Evolutionary conservation across 2,113 vertebrate species (phyloP).

Genomic region (Lamprologus sp.): DNA sequence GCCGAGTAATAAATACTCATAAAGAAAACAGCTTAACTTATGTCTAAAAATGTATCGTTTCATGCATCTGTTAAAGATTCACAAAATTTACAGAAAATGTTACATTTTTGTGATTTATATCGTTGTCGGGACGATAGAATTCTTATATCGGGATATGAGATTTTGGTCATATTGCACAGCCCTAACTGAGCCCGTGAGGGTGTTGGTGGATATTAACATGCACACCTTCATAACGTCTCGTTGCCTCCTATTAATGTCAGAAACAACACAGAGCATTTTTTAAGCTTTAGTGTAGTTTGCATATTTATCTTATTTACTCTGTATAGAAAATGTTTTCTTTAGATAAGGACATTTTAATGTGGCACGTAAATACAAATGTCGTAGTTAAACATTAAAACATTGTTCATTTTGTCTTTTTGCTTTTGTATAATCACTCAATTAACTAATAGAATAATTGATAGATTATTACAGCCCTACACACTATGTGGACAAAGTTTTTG

Average conservation of each 20-base stretch:
- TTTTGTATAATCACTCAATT: not conserved
- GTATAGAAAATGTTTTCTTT: not conserved
- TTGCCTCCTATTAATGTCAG: not conserved
- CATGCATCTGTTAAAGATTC: not conserved
- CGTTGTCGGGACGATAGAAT: rapidly evolving
- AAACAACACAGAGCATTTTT: not conserved
- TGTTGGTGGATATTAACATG: not conserved
- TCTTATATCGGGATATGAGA: not conserved
- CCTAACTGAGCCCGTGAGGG: rapidly evolving
- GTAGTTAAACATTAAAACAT: not conserved
- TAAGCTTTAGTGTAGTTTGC: rapidly evolving
- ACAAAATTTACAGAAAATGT: not conserved
- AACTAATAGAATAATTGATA: rapidly evolving
- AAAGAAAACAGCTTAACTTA: too few relatives aligned
- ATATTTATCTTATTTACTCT: not conserved
- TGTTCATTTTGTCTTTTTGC: rapidly evolving
- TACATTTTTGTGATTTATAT: not conserved
- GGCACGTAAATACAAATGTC: not conserved
- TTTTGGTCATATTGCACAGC: not conserved
- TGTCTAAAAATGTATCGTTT: too few relatives aligned
- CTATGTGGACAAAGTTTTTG: not conserved
- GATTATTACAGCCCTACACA: rapidly evolving
- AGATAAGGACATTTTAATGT: rapidly evolving
- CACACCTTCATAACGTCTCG: not conserved
- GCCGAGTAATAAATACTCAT: too few relatives aligned